Evolutionary conservation across 2,888 invertebrate species (phyloP).

Genomic region (Trichopoda pennipes): DNA sequence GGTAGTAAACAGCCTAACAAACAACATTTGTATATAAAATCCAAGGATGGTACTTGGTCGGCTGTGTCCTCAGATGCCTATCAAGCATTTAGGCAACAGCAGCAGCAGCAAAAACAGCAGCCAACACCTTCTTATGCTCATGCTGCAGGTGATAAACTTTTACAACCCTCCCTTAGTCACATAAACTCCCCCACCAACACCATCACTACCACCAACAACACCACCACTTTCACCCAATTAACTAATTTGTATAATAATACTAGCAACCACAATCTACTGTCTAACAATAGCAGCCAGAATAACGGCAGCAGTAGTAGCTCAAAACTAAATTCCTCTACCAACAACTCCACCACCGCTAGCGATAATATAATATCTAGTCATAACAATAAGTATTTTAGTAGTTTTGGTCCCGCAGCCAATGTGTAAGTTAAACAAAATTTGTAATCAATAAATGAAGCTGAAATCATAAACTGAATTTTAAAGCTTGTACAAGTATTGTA

Average conservation of each 20-base stretch:
- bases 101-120: slow-evolving; percentile 73
- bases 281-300: slow-evolving; percentile 30
- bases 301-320: slow-evolving; percentile 63
- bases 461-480: slow-evolving; percentile 27
- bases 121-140: slow-evolving; percentile 66
- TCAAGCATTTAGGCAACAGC: slow-evolving; percentile 77
- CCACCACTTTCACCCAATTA: slow-evolving; percentile 32
- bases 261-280: slow-evolving; percentile 49
- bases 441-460: slow-evolving; percentile 44
- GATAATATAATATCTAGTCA: slow-evolving; percentile 64
- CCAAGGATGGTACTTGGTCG: slow-evolving; percentile 80
- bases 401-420: slow-evolving; percentile 80
- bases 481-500: slow-evolving; percentile 28
- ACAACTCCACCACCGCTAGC: slow-evolving; percentile 57
- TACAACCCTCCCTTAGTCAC: slow-evolving; percentile 67
- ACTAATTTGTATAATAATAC: slow-evolving; percentile 62
- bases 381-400: slow-evolving; percentile 80
- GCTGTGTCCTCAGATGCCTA: slow-evolving; percentile 80
- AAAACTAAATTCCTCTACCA: slow-evolving; percentile 61
- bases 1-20: slow-evolving; percentile 79
- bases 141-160: slow-evolving; percentile 74
- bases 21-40: slow-evolving; percentile 80
- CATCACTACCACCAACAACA: slow-evolving; percentile 26
- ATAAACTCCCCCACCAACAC: slow-evolving; percentile 46
- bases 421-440: slow-evolving; percentile 74